A percentile compares a stretch with the other conserved stretches of the same genome.
Conservation (phyloP, 2,113 vertebrate genomes). For the Oenanthe oenanthe region DNA sequence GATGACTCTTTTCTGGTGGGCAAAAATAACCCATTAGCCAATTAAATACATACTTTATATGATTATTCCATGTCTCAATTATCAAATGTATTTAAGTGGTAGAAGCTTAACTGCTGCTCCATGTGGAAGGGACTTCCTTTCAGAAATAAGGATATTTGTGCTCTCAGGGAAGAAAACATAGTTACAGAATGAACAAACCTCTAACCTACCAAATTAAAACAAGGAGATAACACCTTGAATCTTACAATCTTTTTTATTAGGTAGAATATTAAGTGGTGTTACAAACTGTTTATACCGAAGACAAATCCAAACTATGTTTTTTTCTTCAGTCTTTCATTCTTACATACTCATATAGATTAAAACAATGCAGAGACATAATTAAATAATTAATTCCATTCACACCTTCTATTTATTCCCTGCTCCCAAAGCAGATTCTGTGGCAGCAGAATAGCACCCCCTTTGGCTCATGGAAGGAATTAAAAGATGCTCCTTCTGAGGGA, state of each 20-base stretch:
- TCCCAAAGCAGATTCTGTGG: not conserved
- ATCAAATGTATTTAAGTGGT: too few relatives aligned
- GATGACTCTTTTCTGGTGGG: not conserved
- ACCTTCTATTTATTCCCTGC: not conserved
- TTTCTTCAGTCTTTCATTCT: not conserved
- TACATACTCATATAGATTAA: not conserved
- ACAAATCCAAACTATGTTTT: not conserved
- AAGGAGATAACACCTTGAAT: not conserved
- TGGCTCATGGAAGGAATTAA: not conserved
- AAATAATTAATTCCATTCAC: not conserved
- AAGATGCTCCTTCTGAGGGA: not conserved
- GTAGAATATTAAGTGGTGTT: not conserved
- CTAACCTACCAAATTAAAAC: not conserved
- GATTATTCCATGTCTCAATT: too few relatives aligned
- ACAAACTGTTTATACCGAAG: not conserved
- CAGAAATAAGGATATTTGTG: not conserved
- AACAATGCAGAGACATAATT: not conserved
- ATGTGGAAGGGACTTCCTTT: too few relatives aligned
- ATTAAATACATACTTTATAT: too few relatives aligned
- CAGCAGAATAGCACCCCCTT: not conserved
- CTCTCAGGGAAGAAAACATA: not conserved
- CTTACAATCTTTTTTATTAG: not conserved
- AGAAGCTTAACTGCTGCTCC: too few relatives aligned
- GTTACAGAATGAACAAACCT: not conserved
- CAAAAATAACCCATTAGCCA: not conserved